A percentile compares a stretch with the other conserved stretches of the same genome.
phyloP scores from a whole-genome alignment of 2,888 invertebrate genomes.

The Cosmopolites sordidus region DNA sequence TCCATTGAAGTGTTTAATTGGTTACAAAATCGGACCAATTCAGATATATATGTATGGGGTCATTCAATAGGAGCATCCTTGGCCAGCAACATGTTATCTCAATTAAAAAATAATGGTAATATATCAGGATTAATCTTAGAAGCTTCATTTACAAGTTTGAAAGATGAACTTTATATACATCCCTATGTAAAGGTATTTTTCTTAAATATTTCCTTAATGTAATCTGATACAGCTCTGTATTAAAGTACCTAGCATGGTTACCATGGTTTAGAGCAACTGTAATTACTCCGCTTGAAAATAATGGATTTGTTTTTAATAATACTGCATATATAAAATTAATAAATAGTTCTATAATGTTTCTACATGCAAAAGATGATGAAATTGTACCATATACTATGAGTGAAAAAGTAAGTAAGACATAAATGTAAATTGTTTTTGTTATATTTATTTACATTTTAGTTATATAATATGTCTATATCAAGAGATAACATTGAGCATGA shows the following conservation, averaged over 20 bases:
- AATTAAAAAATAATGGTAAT: constrained; percentile 27
- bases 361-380: constrained; percentile 88
- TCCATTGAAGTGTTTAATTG: constrained; percentile 41
- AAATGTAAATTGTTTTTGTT: neutral
- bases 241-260: constrained; percentile 55
- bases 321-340: constrained; percentile 65
- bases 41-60: constrained; percentile 44
- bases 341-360: constrained; percentile 73
- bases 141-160: constrained; percentile 39
- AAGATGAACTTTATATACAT: constrained; percentile 40
- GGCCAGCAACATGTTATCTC: constrained; percentile 36
- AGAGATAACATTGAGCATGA: constrained; percentile 9
- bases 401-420: constrained; percentile 55
- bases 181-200: constrained; percentile 36
- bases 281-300: constrained; percentile 68
- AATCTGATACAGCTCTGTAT: neutral
- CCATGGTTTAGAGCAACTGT: constrained; percentile 82
- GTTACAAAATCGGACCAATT: constrained; percentile 34
- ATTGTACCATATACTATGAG: constrained; percentile 81
- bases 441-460: constrained; percentile 26
- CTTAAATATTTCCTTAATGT: neutral
- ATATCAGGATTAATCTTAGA: constrained; percentile 40
- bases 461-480: constrained; percentile 29
- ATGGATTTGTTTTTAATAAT: constrained; percentile 73
- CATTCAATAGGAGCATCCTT: constrained; percentile 44